phyloP scores from a whole-genome alignment of 2,888 invertebrate genomes.

The Nomada flava region DNA sequence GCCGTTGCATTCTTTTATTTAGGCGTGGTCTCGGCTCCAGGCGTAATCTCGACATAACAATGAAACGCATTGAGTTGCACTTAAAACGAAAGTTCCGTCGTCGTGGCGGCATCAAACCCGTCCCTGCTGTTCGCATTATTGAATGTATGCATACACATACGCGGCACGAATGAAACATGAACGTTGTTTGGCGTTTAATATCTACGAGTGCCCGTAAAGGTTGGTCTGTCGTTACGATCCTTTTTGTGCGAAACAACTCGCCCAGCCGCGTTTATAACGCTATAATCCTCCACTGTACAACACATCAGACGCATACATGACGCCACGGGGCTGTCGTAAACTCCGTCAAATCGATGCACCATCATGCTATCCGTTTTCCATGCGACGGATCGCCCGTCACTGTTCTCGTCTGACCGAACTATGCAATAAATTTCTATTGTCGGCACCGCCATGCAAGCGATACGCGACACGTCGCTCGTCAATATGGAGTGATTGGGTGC shows the following conservation, averaged over 20 bases:
- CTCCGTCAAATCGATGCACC: constrained; percentile 24
- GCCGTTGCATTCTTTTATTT: too few relatives aligned
- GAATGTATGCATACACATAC: not conserved
- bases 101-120: not conserved
- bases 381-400: not conserved
- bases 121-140: constrained; percentile 9
- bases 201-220: constrained; percentile 23
- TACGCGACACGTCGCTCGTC: not conserved
- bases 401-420: not conserved
- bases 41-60: too few relatives aligned
- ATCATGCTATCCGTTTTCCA: not conserved
- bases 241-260: not conserved
- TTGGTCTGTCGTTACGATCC: constrained; percentile 10
- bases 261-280: constrained; percentile 33
- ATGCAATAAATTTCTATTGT: constrained; percentile 24
- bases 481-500: not conserved
- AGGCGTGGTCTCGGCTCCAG: too few relatives aligned
- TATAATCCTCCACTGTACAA: constrained; percentile 20
- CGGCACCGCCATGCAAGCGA: not conserved
- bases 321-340: constrained; percentile 20
- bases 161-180: constrained; percentile 4
- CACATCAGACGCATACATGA: not conserved
- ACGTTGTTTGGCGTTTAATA: constrained; percentile 38
- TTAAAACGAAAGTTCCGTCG: not conserved
- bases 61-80: not conserved